These are phyloP conservation scores for Asarcornis scutulata DNA, from an alignment of 2,113 vertebrate genomes.

Conservation along the genomic window DNA sequence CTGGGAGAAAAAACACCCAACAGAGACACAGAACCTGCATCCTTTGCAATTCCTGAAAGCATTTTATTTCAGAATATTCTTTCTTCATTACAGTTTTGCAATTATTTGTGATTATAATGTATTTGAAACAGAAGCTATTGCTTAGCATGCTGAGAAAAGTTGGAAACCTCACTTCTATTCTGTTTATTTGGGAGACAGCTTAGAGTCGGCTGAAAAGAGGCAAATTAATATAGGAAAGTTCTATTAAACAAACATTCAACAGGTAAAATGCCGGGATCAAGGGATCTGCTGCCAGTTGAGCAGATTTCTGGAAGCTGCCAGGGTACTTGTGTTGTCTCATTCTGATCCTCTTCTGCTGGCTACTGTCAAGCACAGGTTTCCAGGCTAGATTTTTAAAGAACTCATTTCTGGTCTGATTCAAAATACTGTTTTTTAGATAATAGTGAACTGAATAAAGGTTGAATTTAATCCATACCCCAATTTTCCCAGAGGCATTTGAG, in stretches of 20 bases:
- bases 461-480: background rate
- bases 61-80: background rate
- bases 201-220: background rate
- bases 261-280: background rate
- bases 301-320: background rate
- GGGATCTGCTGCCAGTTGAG: background rate
- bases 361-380: background rate
- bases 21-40: background rate
- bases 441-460: background rate
- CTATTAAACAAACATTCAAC: background rate
- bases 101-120: background rate
- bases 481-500: background rate
- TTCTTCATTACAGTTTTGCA: background rate
- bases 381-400: background rate
- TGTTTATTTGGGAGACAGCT: background rate
- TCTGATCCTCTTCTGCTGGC: background rate
- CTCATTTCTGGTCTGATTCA: background rate
- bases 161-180: background rate
- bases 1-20: background rate
- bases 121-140: background rate
- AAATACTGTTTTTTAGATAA: background rate
- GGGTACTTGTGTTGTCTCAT: fast-evolving
- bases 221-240: background rate
- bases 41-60: background rate
- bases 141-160: background rate